Evolutionary conservation across 37 sponge, comb jelly and placozoan species (phyloP), one percentile per base, ranked within the genome.

Genomic region (Diacarnus erythraeanus): DNA sequence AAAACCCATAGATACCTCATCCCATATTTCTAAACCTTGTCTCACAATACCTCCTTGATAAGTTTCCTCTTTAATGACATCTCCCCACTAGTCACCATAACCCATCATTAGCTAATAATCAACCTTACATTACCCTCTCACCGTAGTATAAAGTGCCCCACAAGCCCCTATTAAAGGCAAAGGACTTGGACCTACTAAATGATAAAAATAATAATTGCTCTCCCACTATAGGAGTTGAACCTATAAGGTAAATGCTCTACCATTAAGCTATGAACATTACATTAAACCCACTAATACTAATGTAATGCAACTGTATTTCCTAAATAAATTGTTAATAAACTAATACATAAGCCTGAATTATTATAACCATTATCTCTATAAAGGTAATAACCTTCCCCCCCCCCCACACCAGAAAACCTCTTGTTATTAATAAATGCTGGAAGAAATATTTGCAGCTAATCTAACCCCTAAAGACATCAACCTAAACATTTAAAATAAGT

Each of bases 311-410:
- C 69, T 38, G 83, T 75, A 79, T 86, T 87, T 25, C 71, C 56
- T 71, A 91, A 78, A 79, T 91, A 91, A 83, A 91, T 91, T 30
- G 83, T 78, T 30, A 87, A 79, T 37, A 91, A 74, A 80, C 59
- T 83, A 91, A 91, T 18, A 91, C 87, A 69, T 91, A 91, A 17
- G 87, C 92, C 41, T 86, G 92, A 75, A 91, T 91, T 67, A 86
- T 64, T 17, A 88, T 88, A 12, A 91, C 92, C 57, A 79, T 87
- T 64, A 91, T 80, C 41, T 87, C 92, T 69, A 87, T 79, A 75
- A 91, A n/a, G 29, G 84, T 80, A 39, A 91, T 78, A 75, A 91
- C n/a, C n/a, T n/a, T 83, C 51, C 83, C 60, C 68, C 83, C 57
- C 66, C 86, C 74, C n/a, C 74, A 70, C 56, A 79, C 47, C 39